Conservation (phyloP, 2,797 vertebrate genomes). For the Siniperca obscura region DNA sequence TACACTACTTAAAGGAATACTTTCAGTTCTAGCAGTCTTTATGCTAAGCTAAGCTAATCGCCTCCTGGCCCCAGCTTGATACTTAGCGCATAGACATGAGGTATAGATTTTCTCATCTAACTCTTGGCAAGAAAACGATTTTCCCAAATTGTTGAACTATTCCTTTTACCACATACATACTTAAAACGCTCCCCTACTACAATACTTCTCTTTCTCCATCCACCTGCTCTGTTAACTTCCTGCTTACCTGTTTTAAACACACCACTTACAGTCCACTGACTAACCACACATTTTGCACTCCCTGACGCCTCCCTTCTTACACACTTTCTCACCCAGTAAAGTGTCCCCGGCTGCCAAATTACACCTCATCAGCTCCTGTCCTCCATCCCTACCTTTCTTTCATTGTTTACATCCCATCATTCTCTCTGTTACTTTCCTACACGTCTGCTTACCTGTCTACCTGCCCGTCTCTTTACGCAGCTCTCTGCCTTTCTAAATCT, state of each 20-base stretch:
- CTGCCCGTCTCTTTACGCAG: background rate
- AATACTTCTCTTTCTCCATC: background rate
- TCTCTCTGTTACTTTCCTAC: background rate
- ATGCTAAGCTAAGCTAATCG: background rate
- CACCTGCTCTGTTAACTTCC: constrained; percentile 6
- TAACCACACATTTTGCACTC: constrained; percentile 2
- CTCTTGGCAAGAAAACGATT: background rate
- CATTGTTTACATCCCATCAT: constrained; percentile 15
- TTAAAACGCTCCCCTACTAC: background rate
- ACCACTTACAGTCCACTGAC: constrained; percentile 27
- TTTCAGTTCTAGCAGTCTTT: background rate
- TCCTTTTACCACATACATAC: constrained; percentile 5
- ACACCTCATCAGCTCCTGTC: background rate
- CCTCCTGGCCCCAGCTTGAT: background rate
- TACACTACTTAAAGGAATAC: background rate
- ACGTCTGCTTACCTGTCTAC: background rate
- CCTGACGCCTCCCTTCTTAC: background rate
- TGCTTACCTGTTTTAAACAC: constrained; percentile 10
- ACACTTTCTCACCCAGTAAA: background rate
- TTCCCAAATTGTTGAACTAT: background rate
- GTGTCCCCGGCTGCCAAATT: background rate
- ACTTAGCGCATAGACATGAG: background rate
- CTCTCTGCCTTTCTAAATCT: constrained; percentile 15
- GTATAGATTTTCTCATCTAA: background rate
- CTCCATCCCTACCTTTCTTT: background rate